Base-by-base conservation (phyloP, 2,888 invertebrate species). In the Halictus quadricinctus region DNA sequence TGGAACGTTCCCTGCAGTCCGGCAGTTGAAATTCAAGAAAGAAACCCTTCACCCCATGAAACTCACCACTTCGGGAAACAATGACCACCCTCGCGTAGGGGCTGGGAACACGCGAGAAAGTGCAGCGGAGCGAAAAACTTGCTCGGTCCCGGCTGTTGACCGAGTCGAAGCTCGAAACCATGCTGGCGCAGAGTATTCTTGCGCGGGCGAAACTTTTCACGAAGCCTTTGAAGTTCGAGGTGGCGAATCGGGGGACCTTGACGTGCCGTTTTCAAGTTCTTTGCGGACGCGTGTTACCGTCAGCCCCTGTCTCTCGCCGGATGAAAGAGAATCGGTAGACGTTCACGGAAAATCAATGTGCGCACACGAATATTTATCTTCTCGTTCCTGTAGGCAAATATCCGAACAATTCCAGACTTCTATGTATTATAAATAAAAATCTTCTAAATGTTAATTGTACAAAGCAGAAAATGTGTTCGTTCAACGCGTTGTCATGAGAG, bases 201-300 rank as follows among this genome's bases (percentile, higher is more conserved):
- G 21, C 66, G 36, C 18, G 3, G 66, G 66, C 18, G 66, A 66
- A 66, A 66, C 66, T 66, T 66, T 36, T 36, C 15, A 18, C 66
- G 66, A 36, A 66, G 36, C 66, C 66, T 66, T 36, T 66, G 36
- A 36, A 66, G 66, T 66, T 66, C 36, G 18, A 21, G 66, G 29
- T 1, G 7, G 15, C 66, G 36, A 66, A 66, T 66, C 36, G 15
- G 4, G 66, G 18, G 66, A 66, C 66, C 66, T 66, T 66, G 66
- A 66, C 66, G 66, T 66, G 66, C 29, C 66, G 8, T 66, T 66
- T 66, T 29, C 29, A 66, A 21, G 66, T 36, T 36, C 66, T 66
- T 36, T 36, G 66, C 66, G 18, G 66, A 18, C 66, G 18, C 1
- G 29, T 29, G 29, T 12, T n/a, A n/a, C n/a, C 15, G 60, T 29